Base-by-base conservation (phyloP, 2,888 invertebrate genomes). In the Dorcus hopei region DNA sequence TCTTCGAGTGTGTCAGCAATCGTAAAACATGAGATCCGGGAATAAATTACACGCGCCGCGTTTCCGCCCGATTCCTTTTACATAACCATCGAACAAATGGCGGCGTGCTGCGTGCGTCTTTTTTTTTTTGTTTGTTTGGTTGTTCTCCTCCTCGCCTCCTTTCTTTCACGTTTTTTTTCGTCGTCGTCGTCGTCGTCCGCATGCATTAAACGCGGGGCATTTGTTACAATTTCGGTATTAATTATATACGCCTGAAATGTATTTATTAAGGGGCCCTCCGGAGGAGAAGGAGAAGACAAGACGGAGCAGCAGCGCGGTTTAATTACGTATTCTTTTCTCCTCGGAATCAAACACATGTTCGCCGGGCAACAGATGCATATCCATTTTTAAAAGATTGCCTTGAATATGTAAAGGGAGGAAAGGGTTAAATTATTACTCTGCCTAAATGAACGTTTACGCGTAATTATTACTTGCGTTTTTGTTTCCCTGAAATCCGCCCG, bases 311-410 rank as follows among this genome's bases (percentile, higher is more conserved):
- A 45, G 23, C 45, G 26, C 26, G 23, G 23, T 45, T 45, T 45
- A 45, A 45, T 45, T 45, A 45, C 23, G 45, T 45, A 45, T 45
- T 45, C 45, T 9, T 45, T 45, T 23, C 45, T 19, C 45, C 19
- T 45, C 45, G 45, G 23, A 45, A 45, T 45, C 45, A 45, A 45
- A 45, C 45, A 45, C 23, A 45, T 45, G 45, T 45, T 45, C 45
- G 45, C 26, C 26, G 26, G 7, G 41, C 14, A 45, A 45, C 45
- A 45, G 45, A 45, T 45, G 45, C 45, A 9, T 19, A 19, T 23
- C 9, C 45, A 42, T 42, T 42, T 42, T 42, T 6, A 45, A 45
- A 19, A 45, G 45, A 45, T 45, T 45, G 26, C 45, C 23, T 19
- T 45, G 45, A 45, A 45, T 45, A 45, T 45, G 23, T 19, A 45